Evolutionary conservation across 2,888 invertebrate species (phyloP).

Genomic region (Nemotelus pantherinus): DNA sequence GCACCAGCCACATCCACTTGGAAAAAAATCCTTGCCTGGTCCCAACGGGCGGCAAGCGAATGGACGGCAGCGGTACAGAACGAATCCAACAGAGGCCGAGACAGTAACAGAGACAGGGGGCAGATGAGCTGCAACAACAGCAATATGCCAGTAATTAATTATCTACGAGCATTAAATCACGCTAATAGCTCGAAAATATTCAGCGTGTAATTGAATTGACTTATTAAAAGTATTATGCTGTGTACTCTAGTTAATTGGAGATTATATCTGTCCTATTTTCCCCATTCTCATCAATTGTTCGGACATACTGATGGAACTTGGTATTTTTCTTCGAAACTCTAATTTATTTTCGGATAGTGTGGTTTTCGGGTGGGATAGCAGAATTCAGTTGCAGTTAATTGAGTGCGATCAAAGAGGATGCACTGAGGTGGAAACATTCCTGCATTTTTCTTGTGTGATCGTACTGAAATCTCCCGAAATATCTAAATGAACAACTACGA

Average conservation of each 20-base stretch:
- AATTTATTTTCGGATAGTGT: too few relatives aligned
- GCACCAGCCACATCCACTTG: neutral
- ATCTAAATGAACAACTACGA: too few relatives aligned
- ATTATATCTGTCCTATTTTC: too few relatives aligned
- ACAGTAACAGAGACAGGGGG: neutral
- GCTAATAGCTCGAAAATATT: conserved; percentile 30
- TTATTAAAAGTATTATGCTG: conserved; percentile 29
- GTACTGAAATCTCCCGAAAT: too few relatives aligned
- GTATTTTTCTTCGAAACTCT: too few relatives aligned
- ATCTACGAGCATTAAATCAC: conserved; percentile 37
- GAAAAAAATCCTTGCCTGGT: conserved; percentile 3
- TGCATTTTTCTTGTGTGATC: too few relatives aligned
- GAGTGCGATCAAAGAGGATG: too few relatives aligned
- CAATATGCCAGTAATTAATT: conserved; percentile 27
- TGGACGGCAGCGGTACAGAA: neutral
- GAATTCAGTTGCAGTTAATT: too few relatives aligned
- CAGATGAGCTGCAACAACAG: conserved; percentile 4
- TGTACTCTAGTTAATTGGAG: conserved; percentile 22
- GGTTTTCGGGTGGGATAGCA: too few relatives aligned
- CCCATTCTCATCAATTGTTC: too few relatives aligned
- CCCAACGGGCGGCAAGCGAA: neutral
- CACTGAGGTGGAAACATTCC: too few relatives aligned
- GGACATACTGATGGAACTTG: too few relatives aligned
- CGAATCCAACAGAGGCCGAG: neutral
- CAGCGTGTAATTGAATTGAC: conserved; percentile 15